phyloP scores from a whole-genome alignment of 2,797 vertebrate species.

The Rachycentron canadum region DNA sequence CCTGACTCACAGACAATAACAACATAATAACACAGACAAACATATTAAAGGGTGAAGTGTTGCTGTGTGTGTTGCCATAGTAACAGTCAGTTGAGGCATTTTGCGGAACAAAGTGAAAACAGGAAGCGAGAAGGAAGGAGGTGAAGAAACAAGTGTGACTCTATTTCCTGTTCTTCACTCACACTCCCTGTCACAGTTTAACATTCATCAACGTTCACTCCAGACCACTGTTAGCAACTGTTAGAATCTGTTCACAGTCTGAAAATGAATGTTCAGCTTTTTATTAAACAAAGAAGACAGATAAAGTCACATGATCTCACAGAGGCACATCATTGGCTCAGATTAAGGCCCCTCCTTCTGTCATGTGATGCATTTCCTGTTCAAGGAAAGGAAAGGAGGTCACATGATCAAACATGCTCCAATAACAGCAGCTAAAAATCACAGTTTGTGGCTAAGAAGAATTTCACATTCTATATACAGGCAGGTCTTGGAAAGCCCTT shows the following conservation, averaged over 20 bases:
- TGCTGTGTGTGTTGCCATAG: too few species aligned
- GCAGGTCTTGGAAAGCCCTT: background rate
- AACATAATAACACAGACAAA: too few species aligned
- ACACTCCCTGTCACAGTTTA: constrained; percentile 2
- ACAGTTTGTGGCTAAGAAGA: background rate
- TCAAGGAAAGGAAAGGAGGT: constrained; percentile 7
- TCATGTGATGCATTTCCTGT: constrained; percentile 16
- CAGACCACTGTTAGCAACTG: background rate
- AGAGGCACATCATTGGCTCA: background rate
- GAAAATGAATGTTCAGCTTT: background rate
- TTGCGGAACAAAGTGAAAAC: constrained; percentile 17
- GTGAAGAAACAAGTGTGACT: constrained; percentile 45
- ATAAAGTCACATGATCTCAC: background rate
- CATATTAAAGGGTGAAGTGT: background rate
- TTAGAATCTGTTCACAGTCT: background rate
- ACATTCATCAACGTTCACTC: background rate
- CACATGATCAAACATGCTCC: background rate
- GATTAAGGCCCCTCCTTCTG: background rate
- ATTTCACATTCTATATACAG: constrained; percentile 23
- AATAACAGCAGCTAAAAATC: constrained; percentile 32
- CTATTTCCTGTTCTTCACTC: constrained; percentile 15
- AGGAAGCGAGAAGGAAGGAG: constrained; percentile 51
- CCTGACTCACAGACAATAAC: too few species aligned
- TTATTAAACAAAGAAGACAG: background rate
- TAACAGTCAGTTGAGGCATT: background rate